Evolutionary conservation across 2,113 vertebrate species (phyloP).

Genomic region (Pimephales promelas): DNA sequence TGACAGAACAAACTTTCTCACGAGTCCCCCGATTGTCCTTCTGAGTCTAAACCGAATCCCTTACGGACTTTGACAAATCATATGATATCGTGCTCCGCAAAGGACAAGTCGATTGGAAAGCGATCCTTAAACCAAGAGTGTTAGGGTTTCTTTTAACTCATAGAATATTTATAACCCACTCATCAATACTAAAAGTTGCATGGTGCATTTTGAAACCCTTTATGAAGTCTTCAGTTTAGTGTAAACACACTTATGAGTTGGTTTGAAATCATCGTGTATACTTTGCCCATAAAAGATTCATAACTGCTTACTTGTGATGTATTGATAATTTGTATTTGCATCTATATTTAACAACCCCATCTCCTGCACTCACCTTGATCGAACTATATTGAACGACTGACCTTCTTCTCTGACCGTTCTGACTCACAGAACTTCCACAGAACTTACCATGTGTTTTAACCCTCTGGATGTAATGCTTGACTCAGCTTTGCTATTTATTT

Average conservation of each 20-base stretch:
- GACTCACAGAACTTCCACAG: not conserved
- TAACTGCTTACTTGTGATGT: not conserved
- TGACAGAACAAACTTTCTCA: constrained; percentile 8
- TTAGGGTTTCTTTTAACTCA: constrained; percentile 35
- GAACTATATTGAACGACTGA: not conserved
- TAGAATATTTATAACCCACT: constrained; percentile 30
- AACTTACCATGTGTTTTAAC: not conserved
- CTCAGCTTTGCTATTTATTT: not conserved
- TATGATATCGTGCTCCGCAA: not conserved
- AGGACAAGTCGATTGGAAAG: not conserved
- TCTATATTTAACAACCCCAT: not conserved
- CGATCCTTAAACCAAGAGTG: not conserved
- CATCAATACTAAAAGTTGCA: constrained; percentile 33
- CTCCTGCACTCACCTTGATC: not conserved
- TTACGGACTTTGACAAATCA: constrained; percentile 8
- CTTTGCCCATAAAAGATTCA: not conserved
- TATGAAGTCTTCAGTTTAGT: constrained; percentile 19
- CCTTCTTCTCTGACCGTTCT: not conserved
- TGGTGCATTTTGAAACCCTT: constrained; percentile 14
- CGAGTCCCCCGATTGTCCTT: not conserved
- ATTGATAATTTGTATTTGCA: constrained; percentile 26
- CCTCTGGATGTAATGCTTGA: not conserved
- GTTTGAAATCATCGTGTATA: not conserved
- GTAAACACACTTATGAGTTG: constrained; percentile 28
- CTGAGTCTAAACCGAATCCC: not conserved